A percentile compares a stretch with the other conserved stretches of the same genome.
phyloP scores from a whole-genome alignment of 2,113 vertebrate genomes.

The Pao palembangensis region DNA sequence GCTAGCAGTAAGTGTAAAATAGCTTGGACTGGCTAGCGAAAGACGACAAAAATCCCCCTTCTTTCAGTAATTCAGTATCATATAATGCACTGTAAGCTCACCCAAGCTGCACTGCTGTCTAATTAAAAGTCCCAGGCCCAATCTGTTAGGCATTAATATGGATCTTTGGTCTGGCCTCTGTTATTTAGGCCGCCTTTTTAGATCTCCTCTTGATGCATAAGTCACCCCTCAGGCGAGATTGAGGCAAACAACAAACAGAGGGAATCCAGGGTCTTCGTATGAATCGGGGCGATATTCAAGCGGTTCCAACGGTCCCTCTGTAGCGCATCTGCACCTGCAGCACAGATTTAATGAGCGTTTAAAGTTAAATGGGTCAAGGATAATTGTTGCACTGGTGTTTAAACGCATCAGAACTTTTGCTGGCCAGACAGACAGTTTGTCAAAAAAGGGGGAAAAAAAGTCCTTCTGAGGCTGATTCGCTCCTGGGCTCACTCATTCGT shows the following conservation, averaged over 20 bases:
- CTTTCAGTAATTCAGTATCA: too few relatives aligned
- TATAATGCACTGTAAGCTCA: too few relatives aligned
- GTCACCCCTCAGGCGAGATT: neutral
- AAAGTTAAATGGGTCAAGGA: neutral
- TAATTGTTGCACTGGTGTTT: neutral
- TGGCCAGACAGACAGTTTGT: neutral
- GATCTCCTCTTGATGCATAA: too few relatives aligned
- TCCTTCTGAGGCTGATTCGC: constrained; percentile 1
- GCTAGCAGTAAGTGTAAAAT: too few relatives aligned
- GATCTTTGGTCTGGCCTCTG: neutral
- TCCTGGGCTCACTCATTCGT: neutral
- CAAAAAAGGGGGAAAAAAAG: neutral
- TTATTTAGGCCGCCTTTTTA: neutral
- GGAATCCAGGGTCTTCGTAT: too few relatives aligned
- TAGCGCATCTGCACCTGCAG: neutral
- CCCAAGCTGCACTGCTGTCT: too few relatives aligned
- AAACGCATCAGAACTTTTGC: neutral
- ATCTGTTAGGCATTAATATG: neutral
- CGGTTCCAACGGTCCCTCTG: neutral
- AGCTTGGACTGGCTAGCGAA: too few relatives aligned
- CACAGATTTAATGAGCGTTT: neutral
- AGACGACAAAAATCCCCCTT: too few relatives aligned
- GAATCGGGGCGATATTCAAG: neutral
- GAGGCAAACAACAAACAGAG: neutral
- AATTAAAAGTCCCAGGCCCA: neutral